A percentile compares a stretch with the other conserved stretches of the same genome.
Conservation (phyloP, 1,140 invertebrate species). For the Temnothorax longispinosus region DNA sequence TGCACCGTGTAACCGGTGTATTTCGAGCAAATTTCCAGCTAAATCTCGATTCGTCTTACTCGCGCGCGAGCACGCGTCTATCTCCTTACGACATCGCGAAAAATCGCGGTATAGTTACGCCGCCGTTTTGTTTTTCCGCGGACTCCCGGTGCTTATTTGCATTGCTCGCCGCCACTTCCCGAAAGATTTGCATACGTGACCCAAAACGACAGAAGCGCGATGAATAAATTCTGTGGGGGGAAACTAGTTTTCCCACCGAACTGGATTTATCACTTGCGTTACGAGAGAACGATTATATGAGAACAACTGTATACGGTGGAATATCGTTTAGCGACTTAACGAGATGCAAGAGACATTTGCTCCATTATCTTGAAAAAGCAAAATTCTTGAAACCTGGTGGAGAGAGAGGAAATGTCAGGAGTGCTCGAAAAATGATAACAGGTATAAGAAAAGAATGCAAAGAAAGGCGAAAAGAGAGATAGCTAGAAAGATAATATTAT, state of each 20-base stretch:
- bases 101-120: background rate
- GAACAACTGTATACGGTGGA: background rate
- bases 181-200: background rate
- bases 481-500: background rate
- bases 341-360: background rate
- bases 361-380: background rate
- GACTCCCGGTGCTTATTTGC: background rate
- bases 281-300: background rate
- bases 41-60: constrained; percentile 40
- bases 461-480: too few species aligned
- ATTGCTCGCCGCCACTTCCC: background rate
- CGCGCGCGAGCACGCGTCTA: background rate
- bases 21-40: constrained; percentile 62
- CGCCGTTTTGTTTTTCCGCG: background rate
- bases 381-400: background rate
- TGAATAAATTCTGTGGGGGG: background rate
- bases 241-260: background rate
- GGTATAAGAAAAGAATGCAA: too few species aligned
- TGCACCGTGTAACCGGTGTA: constrained; percentile 43
- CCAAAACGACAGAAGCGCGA: background rate
- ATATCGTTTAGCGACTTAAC: background rate
- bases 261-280: background rate
- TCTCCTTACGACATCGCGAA: constrained; percentile 17
- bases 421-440: background rate
- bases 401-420: background rate